Evolutionary conservation across 2,888 invertebrate species (phyloP).

Genomic region (Lagria hirta): DNA sequence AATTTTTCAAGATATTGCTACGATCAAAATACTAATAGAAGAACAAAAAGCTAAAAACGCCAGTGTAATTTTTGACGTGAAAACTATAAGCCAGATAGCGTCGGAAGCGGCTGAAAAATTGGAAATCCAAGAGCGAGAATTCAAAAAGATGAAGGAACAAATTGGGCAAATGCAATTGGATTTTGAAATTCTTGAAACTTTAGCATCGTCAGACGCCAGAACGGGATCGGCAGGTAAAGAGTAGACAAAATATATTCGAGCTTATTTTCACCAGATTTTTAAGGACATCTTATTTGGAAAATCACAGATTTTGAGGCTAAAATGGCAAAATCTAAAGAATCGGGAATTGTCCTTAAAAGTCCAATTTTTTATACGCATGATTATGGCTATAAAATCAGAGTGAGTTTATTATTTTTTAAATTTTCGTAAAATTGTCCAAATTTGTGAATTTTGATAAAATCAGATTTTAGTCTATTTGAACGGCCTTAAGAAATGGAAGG

Average conservation of each 20-base stretch:
- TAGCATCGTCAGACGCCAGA: conserved; percentile 7
- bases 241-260: not conserved
- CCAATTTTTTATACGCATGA: conserved; percentile 69
- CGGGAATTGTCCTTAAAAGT: conserved; percentile 64
- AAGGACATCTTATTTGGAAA: conserved; percentile 70
- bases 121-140: conserved; percentile 55
- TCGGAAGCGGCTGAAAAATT: conserved; percentile 58
- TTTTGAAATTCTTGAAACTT: conserved; percentile 54
- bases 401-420: conserved; percentile 44
- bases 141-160: conserved; percentile 49
- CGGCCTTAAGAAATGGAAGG: conserved; percentile 76
- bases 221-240: conserved; percentile 3
- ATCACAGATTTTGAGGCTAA: conserved; percentile 66
- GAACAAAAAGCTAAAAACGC: conserved; percentile 55
- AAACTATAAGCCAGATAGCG: conserved; percentile 56
- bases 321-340: conserved; percentile 68
- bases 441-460: conserved; percentile 2
- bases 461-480: conserved; percentile 71
- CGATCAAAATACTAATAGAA: conserved; percentile 41
- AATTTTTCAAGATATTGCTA: conserved; percentile 37
- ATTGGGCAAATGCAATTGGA: conserved; percentile 55
- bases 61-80: conserved; percentile 56
- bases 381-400: conserved; percentile 74
- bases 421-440: not conserved
- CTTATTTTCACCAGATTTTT: conserved; percentile 11